phyloP scores from a whole-genome alignment of 2,797 vertebrate genomes.

The Cuniculus paca region DNA sequence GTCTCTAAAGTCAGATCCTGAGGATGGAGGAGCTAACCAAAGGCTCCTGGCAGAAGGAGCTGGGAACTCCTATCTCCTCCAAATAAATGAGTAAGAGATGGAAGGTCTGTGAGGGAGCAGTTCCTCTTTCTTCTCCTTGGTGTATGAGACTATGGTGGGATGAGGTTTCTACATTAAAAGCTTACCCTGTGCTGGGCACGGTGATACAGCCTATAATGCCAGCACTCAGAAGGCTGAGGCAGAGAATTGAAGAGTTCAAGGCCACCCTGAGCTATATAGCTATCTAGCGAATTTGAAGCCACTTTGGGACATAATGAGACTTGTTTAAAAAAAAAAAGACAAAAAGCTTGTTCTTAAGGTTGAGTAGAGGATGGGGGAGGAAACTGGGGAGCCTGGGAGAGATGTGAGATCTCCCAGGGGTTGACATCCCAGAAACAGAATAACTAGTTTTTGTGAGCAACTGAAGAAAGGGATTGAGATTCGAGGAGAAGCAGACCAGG shows the following conservation, averaged over 20 bases:
- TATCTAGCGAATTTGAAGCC: not conserved
- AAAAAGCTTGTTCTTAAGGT: not conserved
- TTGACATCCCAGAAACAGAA: not conserved
- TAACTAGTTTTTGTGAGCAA: not conserved
- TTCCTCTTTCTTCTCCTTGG: not conserved
- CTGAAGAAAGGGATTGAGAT: not conserved
- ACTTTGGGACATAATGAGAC: not conserved
- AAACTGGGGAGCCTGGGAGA: not conserved
- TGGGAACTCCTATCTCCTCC: not conserved
- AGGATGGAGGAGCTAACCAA: not conserved
- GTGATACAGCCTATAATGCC: not conserved
- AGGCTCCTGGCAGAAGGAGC: not conserved
- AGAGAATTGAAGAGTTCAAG: not conserved
- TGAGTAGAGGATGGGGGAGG: not conserved
- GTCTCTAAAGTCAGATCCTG: not conserved
- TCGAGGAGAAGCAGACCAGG: not conserved
- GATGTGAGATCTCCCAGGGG: not conserved
- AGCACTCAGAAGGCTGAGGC: not conserved
- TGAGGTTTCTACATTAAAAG: not conserved
- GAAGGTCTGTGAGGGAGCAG: not conserved
- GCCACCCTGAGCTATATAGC: not conserved
- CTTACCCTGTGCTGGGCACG: not conserved
- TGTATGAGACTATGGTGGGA: not conserved
- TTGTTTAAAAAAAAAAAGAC: not conserved
- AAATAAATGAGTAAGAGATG: conserved; percentile 21